Evolutionary conservation across 2,797 vertebrate species (phyloP), one percentile per base, ranked within the genome.

Genomic region (Graptemys geographica): DNA sequence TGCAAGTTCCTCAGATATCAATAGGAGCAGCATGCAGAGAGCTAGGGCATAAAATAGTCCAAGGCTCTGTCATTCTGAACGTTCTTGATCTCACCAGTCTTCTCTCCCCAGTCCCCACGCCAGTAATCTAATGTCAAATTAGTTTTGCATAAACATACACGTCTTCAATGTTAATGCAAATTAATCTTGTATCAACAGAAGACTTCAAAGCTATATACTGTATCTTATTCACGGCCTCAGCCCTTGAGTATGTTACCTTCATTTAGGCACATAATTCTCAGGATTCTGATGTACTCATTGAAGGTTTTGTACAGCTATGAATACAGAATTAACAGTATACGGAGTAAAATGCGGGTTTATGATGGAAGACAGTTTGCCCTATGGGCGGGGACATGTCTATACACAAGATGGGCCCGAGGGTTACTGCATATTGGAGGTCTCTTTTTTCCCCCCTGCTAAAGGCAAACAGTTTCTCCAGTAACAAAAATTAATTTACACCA

Each of bases 381-480:
- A 33, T 21, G 28, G n/a, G 79, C 0, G 86, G 82, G 79, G 8
- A 91, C 41, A 28, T 31, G 89, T 52, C 53, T 72, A 27, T 49
- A 41, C 8, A n/a, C 41, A 84, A 96, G 88, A 91, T 1, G 65
- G 0, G 0, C 33, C 72, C 56, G 27, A 55, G 13, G 83, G 65
- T 65, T 19, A 65, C 11, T 59, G 11, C n/a, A 90, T 78, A 82
- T 28, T 55, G 55, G 1, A 33, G 44, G 69, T 2, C 88, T 15
- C 31, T 81, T 41, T 49, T 85, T 33, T 41, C 3, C 23, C 19
- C 19, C 19, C 19, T 3, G 33, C 47, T 59, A 74, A 83, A 92
- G 83, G 47, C 19, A 91, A 84, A 87, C 8, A 8, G 72, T 16
- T 82, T 87, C 57, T 91, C 65, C 41, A 91, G 6, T 52, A 91